phyloP scores from a whole-genome alignment of 2,888 invertebrate genomes.

The Drosophila formosana region DNA sequence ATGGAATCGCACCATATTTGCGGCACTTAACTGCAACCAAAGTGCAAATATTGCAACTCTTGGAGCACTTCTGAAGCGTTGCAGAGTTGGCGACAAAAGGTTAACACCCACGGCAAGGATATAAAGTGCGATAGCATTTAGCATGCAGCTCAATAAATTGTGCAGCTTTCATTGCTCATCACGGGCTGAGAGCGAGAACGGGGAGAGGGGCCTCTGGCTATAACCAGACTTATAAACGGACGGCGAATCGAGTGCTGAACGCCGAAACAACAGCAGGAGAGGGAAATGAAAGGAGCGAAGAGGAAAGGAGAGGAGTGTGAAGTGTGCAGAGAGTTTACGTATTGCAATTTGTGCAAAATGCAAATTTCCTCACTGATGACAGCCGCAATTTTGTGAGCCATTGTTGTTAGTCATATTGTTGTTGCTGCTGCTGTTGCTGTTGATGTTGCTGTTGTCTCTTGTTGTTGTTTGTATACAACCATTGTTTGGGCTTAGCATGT shows the following conservation, averaged over 20 bases:
- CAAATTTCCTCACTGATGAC: slow-evolving; percentile 80
- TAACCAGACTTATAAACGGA: slow-evolving; percentile 13
- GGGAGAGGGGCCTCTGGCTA: not conserved
- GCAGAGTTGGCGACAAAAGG: not conserved
- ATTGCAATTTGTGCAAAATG: slow-evolving; percentile 81
- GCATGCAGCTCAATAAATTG: slow-evolving; percentile 51
- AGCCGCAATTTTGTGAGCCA: slow-evolving; percentile 75
- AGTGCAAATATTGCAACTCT: not conserved
- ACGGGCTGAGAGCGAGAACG: not conserved
- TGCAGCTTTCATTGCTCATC: slow-evolving; percentile 10
- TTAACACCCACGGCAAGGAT: not conserved
- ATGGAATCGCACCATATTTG: not conserved
- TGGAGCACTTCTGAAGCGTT: not conserved
- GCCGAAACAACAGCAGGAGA: not conserved
- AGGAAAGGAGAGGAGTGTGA: slow-evolving; percentile 13
- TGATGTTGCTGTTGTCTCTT: slow-evolving; percentile 21
- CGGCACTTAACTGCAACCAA: not conserved
- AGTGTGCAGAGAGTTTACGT: slow-evolving; percentile 60
- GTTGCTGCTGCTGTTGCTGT: slow-evolving; percentile 45
- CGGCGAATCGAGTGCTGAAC: not conserved
- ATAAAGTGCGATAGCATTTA: slow-evolving; percentile 35
- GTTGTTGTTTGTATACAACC: slow-evolving; percentile 51
- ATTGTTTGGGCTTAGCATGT: slow-evolving; percentile 58
- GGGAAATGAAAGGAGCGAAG: not conserved
- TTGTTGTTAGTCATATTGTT: slow-evolving; percentile 59